phyloP scores from a whole-genome alignment of 2,797 vertebrate genomes.

The Artibeus lituratus region DNA sequence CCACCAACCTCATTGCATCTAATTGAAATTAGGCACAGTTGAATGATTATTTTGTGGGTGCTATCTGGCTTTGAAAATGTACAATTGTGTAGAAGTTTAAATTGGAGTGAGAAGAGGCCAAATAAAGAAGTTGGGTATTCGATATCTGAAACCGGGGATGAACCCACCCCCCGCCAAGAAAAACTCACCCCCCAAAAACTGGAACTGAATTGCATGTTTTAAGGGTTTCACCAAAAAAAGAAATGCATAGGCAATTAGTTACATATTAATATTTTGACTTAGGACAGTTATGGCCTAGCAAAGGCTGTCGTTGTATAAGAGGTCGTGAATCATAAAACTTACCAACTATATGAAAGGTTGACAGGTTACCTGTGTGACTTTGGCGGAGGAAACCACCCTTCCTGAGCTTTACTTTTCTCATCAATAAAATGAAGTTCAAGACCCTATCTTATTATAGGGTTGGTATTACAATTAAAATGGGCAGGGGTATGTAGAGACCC shows the following conservation, averaged over 20 bases:
- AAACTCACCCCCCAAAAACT: neutral
- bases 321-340: neutral
- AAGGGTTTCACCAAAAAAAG: neutral
- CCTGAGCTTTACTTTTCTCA: neutral
- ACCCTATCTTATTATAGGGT: neutral
- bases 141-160: conserved; percentile 3
- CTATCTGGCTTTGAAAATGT: conserved; percentile 56
- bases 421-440: neutral
- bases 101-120: conserved; percentile 41
- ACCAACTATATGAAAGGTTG: neutral
- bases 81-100: conserved; percentile 63
- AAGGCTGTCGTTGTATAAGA: neutral
- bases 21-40: conserved; percentile 65
- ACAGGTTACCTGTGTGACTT: neutral
- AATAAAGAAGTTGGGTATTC: conserved; percentile 49
- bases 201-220: neutral
- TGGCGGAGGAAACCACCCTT: neutral
- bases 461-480: neutral
- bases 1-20: conserved; percentile 50
- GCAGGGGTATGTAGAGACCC: neutral
- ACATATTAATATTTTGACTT: neutral
- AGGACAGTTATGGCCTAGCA: neutral
- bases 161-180: neutral
- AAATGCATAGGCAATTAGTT: neutral
- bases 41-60: conserved; percentile 47